phyloP scores from a whole-genome alignment of 1,140 invertebrate species.

The Drosophila grimshawi region DNA sequence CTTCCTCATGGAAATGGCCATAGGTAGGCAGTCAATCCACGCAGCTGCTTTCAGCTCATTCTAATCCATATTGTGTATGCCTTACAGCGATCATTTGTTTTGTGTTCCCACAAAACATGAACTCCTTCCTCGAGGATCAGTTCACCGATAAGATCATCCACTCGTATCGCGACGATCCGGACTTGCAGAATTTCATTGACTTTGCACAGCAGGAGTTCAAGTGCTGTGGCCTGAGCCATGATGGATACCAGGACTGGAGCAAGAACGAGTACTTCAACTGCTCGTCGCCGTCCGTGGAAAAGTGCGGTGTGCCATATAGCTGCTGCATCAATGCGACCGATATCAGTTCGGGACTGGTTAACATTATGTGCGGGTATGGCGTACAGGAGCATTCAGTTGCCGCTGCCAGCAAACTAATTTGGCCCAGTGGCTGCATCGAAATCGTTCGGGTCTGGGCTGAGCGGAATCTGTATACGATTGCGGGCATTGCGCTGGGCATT shows the following conservation, averaged over 20 bases:
- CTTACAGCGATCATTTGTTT: constrained; percentile 92
- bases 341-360: constrained; percentile 93
- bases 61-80: too few relatives aligned
- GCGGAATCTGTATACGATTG: constrained; percentile 94
- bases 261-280: constrained; percentile 98
- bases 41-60: too few relatives aligned
- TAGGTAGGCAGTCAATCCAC: constrained; percentile 76
- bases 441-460: constrained; percentile 93
- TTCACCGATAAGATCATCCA: constrained; percentile 94
- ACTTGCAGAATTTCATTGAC: constrained; percentile 96
- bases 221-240: constrained; percentile 95
- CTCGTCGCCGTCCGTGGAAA: constrained; percentile 93
- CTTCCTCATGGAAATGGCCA: constrained; percentile 94
- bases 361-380: constrained; percentile 96
- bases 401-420: constrained; percentile 93
- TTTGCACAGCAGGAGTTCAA: constrained; percentile 97
- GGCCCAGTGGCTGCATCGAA: constrained; percentile 95
- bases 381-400: constrained; percentile 92
- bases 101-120: constrained; percentile 94
- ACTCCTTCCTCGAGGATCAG: constrained; percentile 92
- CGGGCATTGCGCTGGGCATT: constrained; percentile 91
- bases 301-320: constrained; percentile 97
- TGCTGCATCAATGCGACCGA: constrained; percentile 96
- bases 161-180: constrained; percentile 93
- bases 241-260: constrained; percentile 96